Evolutionary conservation across 1,140 invertebrate genomes (phyloP).

Genomic region (Drosophila ficusphila): DNA sequence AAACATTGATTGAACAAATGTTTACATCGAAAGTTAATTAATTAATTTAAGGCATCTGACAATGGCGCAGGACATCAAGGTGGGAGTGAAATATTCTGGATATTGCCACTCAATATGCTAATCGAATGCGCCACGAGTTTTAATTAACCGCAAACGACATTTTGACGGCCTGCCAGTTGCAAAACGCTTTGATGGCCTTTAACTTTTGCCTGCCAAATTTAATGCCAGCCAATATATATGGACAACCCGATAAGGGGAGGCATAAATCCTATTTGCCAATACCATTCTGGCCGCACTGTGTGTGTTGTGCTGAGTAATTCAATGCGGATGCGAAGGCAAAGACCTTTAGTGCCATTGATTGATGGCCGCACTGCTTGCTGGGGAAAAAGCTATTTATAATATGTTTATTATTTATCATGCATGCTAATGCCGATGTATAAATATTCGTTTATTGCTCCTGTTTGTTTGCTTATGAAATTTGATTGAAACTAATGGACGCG

Average conservation of each 20-base stretch:
- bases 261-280: constrained; percentile 46
- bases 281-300: constrained; percentile 20
- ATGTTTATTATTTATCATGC: constrained; percentile 75
- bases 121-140: constrained; percentile 51
- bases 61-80: background rate
- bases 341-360: constrained; percentile 45
- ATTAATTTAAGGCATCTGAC: constrained; percentile 57
- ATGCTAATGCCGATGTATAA: constrained; percentile 49
- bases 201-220: constrained; percentile 18
- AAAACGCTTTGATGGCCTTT: constrained; percentile 14
- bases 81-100: background rate
- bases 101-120: constrained; percentile 50
- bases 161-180: constrained; percentile 32
- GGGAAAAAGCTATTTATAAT: constrained; percentile 74
- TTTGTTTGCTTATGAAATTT: constrained; percentile 72
- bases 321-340: constrained; percentile 30
- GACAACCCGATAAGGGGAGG: constrained; percentile 17
- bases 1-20: constrained; percentile 39
- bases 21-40: constrained; percentile 60
- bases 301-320: constrained; percentile 61
- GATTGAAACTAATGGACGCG: constrained; percentile 74
- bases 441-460: constrained; percentile 62
- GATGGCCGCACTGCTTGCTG: constrained; percentile 47
- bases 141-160: constrained; percentile 65
- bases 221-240: constrained; percentile 18